Evolutionary conservation across 35 echinoderm and acorn worm genomes (phyloP).

Genomic region (Acanthaster planci): DNA sequence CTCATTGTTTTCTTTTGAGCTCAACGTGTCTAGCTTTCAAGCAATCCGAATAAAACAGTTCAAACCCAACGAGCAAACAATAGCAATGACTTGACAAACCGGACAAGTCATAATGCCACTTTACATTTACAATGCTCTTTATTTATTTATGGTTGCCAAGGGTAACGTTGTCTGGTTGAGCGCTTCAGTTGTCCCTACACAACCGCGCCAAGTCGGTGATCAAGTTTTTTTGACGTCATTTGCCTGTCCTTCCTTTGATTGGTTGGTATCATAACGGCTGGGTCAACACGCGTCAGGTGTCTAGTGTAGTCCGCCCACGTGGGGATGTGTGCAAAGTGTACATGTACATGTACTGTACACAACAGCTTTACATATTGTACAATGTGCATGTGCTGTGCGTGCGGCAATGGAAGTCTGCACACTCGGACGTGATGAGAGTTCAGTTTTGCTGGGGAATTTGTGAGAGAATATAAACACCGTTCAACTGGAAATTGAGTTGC

Average conservation of each 20-base stretch:
- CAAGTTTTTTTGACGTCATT: conserved; percentile 6
- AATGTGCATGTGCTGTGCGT: too few relatives aligned
- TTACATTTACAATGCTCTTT: not conserved
- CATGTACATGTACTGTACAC: too few relatives aligned
- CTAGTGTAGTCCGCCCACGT: conserved; percentile 15
- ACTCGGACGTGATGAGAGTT: too few relatives aligned
- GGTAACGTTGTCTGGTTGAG: conserved; percentile 10
- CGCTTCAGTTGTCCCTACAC: not conserved
- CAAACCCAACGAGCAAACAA: not conserved
- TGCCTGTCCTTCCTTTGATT: not conserved
- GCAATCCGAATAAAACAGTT: too few relatives aligned
- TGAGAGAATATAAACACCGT: too few relatives aligned
- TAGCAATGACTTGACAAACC: conserved; percentile 14
- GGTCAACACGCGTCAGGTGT: conserved; percentile 6
- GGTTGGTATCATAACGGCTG: not conserved
- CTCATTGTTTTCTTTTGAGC: conserved; percentile 8
- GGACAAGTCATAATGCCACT: not conserved
- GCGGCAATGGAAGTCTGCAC: too few relatives aligned
- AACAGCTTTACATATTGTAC: too few relatives aligned
- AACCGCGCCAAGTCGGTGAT: conserved; percentile 9
- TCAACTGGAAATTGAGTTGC: too few relatives aligned
- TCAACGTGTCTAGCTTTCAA: not conserved
- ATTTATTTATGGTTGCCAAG: conserved; percentile 4
- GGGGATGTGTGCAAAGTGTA: too few relatives aligned
- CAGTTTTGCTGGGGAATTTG: too few relatives aligned